Conservation (phyloP, 2,888 invertebrate species). For the Cheilosia scutellata region DNA sequence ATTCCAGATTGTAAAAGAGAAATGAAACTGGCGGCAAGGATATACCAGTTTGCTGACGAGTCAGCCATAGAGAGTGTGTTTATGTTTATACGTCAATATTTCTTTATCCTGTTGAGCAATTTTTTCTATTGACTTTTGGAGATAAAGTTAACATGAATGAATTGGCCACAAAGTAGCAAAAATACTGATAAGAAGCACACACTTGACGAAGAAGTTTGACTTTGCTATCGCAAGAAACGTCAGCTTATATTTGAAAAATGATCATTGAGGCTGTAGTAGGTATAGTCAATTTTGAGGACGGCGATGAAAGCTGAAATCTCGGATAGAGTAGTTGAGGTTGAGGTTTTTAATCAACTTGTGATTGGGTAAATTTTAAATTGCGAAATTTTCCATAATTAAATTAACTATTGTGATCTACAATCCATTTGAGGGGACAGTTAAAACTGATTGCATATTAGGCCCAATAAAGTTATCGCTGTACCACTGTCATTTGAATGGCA, state of each 20-base stretch:
- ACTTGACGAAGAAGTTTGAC: constrained; percentile 11
- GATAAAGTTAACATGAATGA: constrained; percentile 47
- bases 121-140: constrained; percentile 30
- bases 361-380: background rate
- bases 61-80: constrained; percentile 27
- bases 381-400: background rate
- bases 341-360: background rate
- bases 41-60: constrained; percentile 49
- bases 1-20: constrained; percentile 43
- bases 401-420: too few species aligned
- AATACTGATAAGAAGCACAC: constrained; percentile 40
- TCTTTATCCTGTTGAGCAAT: constrained; percentile 54
- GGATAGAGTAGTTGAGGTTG: background rate
- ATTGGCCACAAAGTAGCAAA: constrained; percentile 58
- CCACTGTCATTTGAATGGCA: too few species aligned
- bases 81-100: constrained; percentile 42
- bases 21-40: constrained; percentile 35
- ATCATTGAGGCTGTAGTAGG: background rate
- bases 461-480: too few species aligned
- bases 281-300: background rate
- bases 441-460: too few species aligned
- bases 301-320: background rate
- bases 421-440: too few species aligned
- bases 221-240: constrained; percentile 5
- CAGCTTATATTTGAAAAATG: constrained; percentile 16